Base-by-base conservation (phyloP, 2,888 invertebrate species). In the Seladonia tumulorum region DNA sequence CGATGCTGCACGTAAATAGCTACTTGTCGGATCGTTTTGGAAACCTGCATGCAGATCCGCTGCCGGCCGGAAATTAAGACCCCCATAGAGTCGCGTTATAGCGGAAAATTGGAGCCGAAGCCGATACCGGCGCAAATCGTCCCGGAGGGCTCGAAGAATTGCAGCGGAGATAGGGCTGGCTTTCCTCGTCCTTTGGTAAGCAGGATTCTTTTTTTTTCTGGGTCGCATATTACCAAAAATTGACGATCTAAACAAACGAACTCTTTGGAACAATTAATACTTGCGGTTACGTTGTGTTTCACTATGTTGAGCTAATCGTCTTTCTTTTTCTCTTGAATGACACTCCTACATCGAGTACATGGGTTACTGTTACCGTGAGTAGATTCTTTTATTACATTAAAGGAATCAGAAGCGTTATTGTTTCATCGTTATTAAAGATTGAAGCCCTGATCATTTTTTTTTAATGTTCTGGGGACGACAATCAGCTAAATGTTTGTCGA, bases 11-110 rank as follows among this genome's bases (percentile, higher is more conserved):
- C 94, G 92, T 94, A 94, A 95, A 95, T 95, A 94, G 94, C 94
- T 95, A 95, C 94, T 95, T 95, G 94, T 94, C 94, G 94, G 94
- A 93, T 94, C 93, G 92, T 95, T 95, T 91, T 78, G 87, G 74
- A 75, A 86, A 83, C 87, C 86, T 86, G 87, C 82, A 87, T 83
- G 74, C 85, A 77, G 60, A 77, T 79, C 71, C 60, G 78, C n/a
- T 57, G 45, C 63, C 80, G 71, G 49, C 66, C 39, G 53, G 74
- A 79, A 90, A 91, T 90, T 90, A 86, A 84, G 82, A 81, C 85
- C 79, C 73, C 77, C 78, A 72, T 74, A 75, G 86, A 25, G 47
- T 72, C 70, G 57, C 75, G 42, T 83, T 82, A 82, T 29, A 57
- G 39, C 78, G 75, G 79, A 77, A 85, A 82, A 85, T 86, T 81